A percentile compares a stretch with the other conserved stretches of the same genome.
These are phyloP conservation scores for Andricus curvator DNA, from an alignment of 2,888 invertebrate species.

Conservation along the genomic window DNA sequence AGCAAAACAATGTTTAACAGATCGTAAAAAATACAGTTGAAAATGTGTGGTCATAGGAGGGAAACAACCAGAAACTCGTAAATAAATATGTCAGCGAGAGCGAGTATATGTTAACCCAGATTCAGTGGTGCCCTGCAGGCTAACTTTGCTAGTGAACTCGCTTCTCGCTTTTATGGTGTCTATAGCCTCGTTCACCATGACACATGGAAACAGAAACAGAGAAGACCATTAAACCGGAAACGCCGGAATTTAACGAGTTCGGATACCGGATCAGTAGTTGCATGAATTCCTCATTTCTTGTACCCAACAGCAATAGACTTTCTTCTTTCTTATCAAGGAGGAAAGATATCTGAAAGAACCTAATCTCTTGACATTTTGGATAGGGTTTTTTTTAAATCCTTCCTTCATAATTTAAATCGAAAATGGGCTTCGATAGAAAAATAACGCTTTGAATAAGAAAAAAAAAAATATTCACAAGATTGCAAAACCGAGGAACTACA, in stretches of 20 bases:
- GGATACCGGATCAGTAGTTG: conserved; percentile 12
- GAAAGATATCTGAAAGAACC: background rate
- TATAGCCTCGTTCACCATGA: conserved; percentile 61
- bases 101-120: conserved; percentile 59
- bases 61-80: conserved; percentile 31
- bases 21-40: background rate
- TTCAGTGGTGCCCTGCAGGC: conserved; percentile 41
- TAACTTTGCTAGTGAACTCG: conserved; percentile 28
- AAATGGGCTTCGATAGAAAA: too few relatives aligned
- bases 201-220: conserved; percentile 55
- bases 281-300: conserved; percentile 23
- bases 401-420: too few relatives aligned
- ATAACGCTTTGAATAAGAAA: too few relatives aligned
- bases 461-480: too few relatives aligned
- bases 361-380: background rate
- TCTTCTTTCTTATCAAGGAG: background rate
- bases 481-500: too few relatives aligned
- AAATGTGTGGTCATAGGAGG: background rate
- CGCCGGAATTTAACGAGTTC: conserved; percentile 33
- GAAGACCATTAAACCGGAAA: conserved; percentile 55
- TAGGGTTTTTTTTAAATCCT: too few relatives aligned
- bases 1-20: background rate
- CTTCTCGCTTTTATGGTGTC: conserved; percentile 50
- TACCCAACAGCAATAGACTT: background rate
- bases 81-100: conserved; percentile 36